phyloP scores from a whole-genome alignment of 2,797 vertebrate species.

The Coccyzus lansbergi region DNA sequence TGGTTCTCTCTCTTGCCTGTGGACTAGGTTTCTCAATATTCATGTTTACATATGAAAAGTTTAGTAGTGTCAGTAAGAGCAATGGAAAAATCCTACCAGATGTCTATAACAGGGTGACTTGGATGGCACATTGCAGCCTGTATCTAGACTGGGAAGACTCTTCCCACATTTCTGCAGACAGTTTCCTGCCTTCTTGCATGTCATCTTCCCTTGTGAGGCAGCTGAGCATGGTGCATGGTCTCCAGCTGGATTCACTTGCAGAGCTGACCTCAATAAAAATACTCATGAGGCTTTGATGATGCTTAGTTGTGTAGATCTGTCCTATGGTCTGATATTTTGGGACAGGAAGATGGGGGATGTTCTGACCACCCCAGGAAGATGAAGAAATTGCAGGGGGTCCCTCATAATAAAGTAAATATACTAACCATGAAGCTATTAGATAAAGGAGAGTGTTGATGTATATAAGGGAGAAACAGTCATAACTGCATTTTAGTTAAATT shows the following conservation, averaged over 20 bases:
- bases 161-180: background rate
- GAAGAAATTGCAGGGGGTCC: background rate
- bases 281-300: background rate
- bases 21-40: background rate
- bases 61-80: background rate
- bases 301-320: background rate
- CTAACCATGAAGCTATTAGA: background rate
- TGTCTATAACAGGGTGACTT: background rate
- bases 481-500: background rate
- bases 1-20: background rate
- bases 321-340: background rate
- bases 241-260: background rate
- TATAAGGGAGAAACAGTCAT: background rate
- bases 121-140: background rate
- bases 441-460: slow-evolving; percentile 1
- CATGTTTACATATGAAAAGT: no score
- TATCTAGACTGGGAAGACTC: background rate
- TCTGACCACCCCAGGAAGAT: background rate
- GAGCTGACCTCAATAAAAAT: background rate
- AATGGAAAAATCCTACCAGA: background rate
- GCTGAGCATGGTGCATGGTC: background rate
- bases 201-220: background rate
- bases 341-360: background rate
- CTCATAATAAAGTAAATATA: background rate
- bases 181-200: background rate